Percentiles rank a stretch among this genome's conserved stretches.
Conservation (phyloP, 2,888 invertebrate genomes). For the Coronaproctus castanopsis region DNA sequence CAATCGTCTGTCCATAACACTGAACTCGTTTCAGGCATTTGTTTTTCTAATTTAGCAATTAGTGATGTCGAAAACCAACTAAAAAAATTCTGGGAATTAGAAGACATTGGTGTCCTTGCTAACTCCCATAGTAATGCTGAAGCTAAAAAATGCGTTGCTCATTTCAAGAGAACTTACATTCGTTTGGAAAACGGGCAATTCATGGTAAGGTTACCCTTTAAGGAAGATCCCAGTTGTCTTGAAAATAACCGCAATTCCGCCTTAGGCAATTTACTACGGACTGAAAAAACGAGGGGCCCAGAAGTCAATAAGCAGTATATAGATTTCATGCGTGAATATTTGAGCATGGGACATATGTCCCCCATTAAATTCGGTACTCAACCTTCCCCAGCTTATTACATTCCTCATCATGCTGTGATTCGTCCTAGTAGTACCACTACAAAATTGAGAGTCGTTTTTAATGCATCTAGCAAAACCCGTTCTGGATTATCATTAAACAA, state of each 20-base stretch:
- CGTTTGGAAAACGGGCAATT: neutral
- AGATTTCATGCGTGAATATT: conserved; percentile 16
- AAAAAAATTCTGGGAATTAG: conserved; percentile 3
- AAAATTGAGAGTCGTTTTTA: conserved; percentile 18
- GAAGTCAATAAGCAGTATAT: neutral
- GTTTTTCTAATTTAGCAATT: neutral
- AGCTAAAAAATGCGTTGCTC: neutral
- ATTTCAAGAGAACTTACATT: neutral
- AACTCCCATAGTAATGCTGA: neutral
- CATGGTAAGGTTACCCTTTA: neutral
- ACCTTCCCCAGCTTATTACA: conserved; percentile 13
- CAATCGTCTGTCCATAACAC: neutral
- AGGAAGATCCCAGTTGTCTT: neutral
- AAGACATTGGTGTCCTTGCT: neutral
- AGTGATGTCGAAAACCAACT: neutral
- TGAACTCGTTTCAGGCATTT: neutral
- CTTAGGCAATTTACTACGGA: neutral
- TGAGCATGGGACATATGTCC: conserved; percentile 17
- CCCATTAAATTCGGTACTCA: neutral
- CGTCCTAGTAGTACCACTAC: conserved; percentile 16
- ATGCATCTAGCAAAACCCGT: conserved; percentile 16
- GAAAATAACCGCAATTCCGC: neutral
- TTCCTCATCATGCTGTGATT: conserved; percentile 20
- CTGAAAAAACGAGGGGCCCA: neutral
- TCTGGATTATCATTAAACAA: conserved; percentile 17